Percentiles rank a stretch among this genome's conserved stretches.
phyloP scores from a whole-genome alignment of 2,797 vertebrate genomes.

The Carcharodon carcharias region DNA sequence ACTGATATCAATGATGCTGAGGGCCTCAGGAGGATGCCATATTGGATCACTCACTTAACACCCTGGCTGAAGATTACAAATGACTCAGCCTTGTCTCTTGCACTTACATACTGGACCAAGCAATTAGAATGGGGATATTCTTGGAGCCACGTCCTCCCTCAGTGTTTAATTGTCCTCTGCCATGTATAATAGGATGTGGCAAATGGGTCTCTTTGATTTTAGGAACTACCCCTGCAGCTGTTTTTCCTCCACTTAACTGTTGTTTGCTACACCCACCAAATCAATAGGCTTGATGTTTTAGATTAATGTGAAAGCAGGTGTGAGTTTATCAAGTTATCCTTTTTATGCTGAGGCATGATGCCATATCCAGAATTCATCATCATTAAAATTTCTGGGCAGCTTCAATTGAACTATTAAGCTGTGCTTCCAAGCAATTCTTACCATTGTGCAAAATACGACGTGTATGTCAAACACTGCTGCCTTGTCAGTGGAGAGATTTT shows the following conservation, averaged over 20 bases:
- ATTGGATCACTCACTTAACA: no score
- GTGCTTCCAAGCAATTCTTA: not conserved
- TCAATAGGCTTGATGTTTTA: not conserved
- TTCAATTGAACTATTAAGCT: not conserved
- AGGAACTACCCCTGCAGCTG: not conserved
- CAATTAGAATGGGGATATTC: no score
- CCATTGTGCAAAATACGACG: not conserved
- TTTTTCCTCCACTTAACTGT: not conserved
- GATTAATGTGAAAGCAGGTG: not conserved
- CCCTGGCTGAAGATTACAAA: no score
- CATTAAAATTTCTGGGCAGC: not conserved
- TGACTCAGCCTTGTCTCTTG: no score
- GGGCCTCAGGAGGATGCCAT: no score
- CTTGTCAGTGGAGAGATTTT: not conserved
- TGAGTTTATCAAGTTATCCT: not conserved
- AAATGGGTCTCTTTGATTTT: not conserved
- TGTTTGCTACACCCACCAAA: not conserved
- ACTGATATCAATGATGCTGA: no score
- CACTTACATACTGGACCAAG: no score
- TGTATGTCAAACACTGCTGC: not conserved
- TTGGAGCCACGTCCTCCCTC: no score
- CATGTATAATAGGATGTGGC: not conserved
- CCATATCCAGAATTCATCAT: not conserved
- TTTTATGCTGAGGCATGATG: not conserved
- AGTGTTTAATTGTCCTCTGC: no score